Evolutionary conservation across 2,888 invertebrate species (phyloP).

Genomic region (Cremastinae sp.): DNA sequence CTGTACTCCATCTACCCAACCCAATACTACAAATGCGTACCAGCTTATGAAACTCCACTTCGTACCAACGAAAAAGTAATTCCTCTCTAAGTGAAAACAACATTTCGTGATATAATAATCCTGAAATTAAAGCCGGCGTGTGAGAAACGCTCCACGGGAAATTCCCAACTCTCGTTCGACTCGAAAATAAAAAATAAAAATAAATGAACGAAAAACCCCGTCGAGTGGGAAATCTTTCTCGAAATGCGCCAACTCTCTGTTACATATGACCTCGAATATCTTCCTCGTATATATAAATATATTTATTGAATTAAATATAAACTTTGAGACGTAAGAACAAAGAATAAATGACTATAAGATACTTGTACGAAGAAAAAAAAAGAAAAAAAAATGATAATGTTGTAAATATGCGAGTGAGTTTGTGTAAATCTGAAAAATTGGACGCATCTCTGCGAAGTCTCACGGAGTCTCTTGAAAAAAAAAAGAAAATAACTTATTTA

Average conservation of each 20-base stretch:
- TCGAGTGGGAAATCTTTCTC: too few relatives aligned
- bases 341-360: not conserved
- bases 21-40: conserved; percentile 78
- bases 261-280: conserved; percentile 36
- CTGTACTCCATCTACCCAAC: conserved; percentile 71
- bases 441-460: conserved; percentile 27
- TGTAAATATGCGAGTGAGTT: conserved; percentile 52
- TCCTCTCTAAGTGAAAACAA: conserved; percentile 68
- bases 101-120: not conserved
- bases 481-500: conserved; percentile 21
- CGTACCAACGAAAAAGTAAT: conserved; percentile 75
- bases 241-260: conserved; percentile 14
- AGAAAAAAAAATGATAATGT: conserved; percentile 38
- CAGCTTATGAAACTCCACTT: conserved; percentile 74
- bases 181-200: too few relatives aligned
- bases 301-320: conserved; percentile 40
- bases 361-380: conserved; percentile 1
- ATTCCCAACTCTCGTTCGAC: too few relatives aligned
- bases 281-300: conserved; percentile 35
- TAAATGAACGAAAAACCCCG: too few relatives aligned
- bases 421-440: conserved; percentile 29
- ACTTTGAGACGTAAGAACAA: conserved; percentile 6
- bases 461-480: conserved; percentile 19
- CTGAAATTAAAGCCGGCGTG: not conserved
- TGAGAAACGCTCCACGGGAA: too few relatives aligned